Evolutionary conservation across 2,797 vertebrate genomes (phyloP).

Genomic region (Notolepis coatsorum): DNA sequence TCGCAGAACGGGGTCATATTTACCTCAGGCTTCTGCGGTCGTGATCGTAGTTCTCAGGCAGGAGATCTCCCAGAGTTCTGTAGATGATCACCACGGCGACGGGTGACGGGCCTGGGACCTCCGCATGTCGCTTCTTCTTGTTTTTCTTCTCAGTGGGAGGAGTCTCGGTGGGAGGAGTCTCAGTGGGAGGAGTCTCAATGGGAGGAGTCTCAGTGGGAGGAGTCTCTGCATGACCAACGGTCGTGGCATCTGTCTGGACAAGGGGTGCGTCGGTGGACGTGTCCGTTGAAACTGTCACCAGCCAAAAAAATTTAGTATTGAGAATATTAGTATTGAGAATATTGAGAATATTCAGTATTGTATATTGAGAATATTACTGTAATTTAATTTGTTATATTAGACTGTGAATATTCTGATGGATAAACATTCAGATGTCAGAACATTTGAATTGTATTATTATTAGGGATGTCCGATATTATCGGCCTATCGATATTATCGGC

Average conservation of each 20-base stretch:
- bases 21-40: slow-evolving; percentile 88
- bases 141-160: slow-evolving; percentile 22
- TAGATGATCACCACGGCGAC: slow-evolving; percentile 86
- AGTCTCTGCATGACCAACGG: slow-evolving; percentile 20
- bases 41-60: slow-evolving; percentile 87
- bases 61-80: slow-evolving; percentile 83
- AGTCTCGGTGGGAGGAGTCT: slow-evolving; percentile 1
- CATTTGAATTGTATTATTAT: too few relatives aligned
- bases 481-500: too few relatives aligned
- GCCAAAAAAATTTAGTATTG: background rate
- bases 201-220: slow-evolving; percentile 41
- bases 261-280: slow-evolving; percentile 42
- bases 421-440: too few relatives aligned
- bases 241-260: slow-evolving; percentile 37
- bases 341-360: too few relatives aligned
- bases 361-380: too few relatives aligned
- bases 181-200: slow-evolving; percentile 39
- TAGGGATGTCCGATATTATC: too few relatives aligned
- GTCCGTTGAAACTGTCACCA: background rate
- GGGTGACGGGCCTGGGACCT: slow-evolving; percentile 64
- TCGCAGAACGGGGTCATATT: too few relatives aligned
- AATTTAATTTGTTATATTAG: too few relatives aligned
- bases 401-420: too few relatives aligned
- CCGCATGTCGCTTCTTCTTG: slow-evolving; percentile 78
- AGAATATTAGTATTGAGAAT: too few relatives aligned